These are phyloP conservation scores for Pluvianellus socialis DNA, from an alignment of 2,113 vertebrate species.

Conservation along the genomic window DNA sequence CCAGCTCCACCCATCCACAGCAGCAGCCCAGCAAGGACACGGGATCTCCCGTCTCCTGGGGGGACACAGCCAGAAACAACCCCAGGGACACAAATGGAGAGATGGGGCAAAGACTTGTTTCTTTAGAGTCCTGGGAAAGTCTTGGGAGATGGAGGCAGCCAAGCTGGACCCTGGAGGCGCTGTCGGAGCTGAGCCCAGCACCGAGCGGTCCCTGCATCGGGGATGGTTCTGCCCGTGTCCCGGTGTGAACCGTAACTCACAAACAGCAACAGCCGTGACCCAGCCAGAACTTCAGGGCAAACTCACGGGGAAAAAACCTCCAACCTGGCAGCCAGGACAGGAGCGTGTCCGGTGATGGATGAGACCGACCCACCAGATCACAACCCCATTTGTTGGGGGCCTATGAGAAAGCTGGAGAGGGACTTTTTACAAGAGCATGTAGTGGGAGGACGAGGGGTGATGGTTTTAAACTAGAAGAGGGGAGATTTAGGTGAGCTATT, in stretches of 20 bases:
- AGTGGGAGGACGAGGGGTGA: too few species aligned
- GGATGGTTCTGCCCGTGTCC: neutral
- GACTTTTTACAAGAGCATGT: too few species aligned
- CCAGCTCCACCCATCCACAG: neutral
- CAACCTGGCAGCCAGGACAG: rapidly evolving
- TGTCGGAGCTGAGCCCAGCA: neutral
- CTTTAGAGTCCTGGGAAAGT: neutral
- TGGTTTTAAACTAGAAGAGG: too few species aligned
- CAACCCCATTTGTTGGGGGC: too few species aligned
- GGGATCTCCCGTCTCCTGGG: neutral
- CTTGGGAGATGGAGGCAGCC: neutral
- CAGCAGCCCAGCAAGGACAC: neutral
- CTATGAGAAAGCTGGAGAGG: too few species aligned
- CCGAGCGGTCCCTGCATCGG: rapidly evolving
- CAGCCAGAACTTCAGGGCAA: neutral
- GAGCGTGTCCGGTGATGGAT: rapidly evolving
- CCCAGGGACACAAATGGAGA: neutral
- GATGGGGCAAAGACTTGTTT: neutral
- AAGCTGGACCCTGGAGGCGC: rapidly evolving
- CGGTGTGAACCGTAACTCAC: rapidly evolving
- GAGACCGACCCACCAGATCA: neutral
- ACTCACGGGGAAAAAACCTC: neutral
- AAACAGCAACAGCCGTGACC: neutral
- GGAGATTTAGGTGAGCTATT: too few species aligned
- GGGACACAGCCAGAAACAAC: neutral